phyloP scores from a whole-genome alignment of 2,888 invertebrate species.

The Unio delphinus region DNA sequence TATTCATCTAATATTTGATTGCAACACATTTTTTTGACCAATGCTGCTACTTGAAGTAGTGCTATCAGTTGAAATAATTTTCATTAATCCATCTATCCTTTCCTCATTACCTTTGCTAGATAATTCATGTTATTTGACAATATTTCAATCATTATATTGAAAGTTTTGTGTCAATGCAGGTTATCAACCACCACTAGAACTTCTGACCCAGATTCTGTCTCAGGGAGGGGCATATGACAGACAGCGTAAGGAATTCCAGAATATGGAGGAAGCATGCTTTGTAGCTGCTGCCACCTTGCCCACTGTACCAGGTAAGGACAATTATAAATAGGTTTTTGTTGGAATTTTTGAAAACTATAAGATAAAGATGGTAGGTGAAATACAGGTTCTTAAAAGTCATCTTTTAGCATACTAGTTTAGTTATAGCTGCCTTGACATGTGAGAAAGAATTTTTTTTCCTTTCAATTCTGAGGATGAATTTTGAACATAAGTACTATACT shows the following conservation, averaged over 20 bases:
- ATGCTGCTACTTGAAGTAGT: neutral
- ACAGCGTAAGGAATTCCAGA: conserved; percentile 56
- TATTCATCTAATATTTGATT: neutral
- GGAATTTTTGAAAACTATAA: neutral
- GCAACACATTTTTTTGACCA: neutral
- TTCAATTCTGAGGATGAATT: too few relatives aligned
- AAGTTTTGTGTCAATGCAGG: conserved; percentile 29
- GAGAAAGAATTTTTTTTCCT: too few relatives aligned
- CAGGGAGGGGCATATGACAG: conserved; percentile 59
- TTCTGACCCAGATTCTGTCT: conserved; percentile 62
- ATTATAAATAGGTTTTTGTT: neutral
- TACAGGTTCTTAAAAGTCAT: too few relatives aligned
- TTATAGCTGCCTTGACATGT: too few relatives aligned
- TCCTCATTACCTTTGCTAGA: too few relatives aligned
- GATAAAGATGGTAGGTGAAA: neutral
- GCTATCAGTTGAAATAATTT: too few relatives aligned
- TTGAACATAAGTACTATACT: too few relatives aligned
- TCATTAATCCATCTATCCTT: too few relatives aligned
- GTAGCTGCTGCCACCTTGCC: conserved; percentile 64
- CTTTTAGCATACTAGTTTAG: too few relatives aligned
- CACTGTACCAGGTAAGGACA: conserved; percentile 55
- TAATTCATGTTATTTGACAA: neutral
- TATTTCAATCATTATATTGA: neutral
- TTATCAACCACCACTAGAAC: conserved; percentile 63
- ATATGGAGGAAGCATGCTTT: conserved; percentile 57